A percentile compares a stretch with the other conserved stretches of the same genome.
Conservation (phyloP, 2,113 vertebrate genomes). For the Acanthisitta chloris region DNA sequence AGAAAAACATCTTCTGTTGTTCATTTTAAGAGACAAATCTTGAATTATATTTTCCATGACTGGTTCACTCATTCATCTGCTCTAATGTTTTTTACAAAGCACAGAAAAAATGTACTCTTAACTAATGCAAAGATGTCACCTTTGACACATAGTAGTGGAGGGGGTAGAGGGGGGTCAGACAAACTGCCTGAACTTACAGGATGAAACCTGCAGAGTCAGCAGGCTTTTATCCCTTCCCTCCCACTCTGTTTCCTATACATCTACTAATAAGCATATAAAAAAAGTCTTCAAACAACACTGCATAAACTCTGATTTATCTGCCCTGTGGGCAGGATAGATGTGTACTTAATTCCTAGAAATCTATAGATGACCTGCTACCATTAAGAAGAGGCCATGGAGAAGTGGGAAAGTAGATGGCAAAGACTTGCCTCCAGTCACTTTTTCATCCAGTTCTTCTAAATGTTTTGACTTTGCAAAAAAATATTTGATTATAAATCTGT, state of each 20-base stretch:
- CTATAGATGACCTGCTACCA: not conserved
- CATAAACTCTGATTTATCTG: conserved; percentile 21
- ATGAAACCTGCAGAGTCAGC: not conserved
- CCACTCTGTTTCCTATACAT: not conserved
- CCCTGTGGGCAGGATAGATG: not conserved
- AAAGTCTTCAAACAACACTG: not conserved
- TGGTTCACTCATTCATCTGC: not conserved
- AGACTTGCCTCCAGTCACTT: not conserved
- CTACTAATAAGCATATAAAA: not conserved
- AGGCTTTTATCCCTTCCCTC: not conserved
- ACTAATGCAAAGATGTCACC: not conserved
- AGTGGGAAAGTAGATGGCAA: not conserved
- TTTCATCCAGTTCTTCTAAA: conserved; percentile 51
- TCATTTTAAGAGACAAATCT: not conserved
- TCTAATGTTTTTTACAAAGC: not conserved
- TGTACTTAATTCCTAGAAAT: not conserved
- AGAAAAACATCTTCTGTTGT: not conserved
- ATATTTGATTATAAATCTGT: conserved; percentile 47
- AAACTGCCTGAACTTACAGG: not conserved
- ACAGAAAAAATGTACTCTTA: not conserved
- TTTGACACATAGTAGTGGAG: not conserved
- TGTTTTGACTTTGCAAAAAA: conserved; percentile 56
- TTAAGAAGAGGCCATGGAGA: not conserved
- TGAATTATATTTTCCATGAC: not conserved
- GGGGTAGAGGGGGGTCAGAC: not conserved